Conservation (phyloP, 2,113 vertebrate species). For the Ahaetulla prasina region DNA sequence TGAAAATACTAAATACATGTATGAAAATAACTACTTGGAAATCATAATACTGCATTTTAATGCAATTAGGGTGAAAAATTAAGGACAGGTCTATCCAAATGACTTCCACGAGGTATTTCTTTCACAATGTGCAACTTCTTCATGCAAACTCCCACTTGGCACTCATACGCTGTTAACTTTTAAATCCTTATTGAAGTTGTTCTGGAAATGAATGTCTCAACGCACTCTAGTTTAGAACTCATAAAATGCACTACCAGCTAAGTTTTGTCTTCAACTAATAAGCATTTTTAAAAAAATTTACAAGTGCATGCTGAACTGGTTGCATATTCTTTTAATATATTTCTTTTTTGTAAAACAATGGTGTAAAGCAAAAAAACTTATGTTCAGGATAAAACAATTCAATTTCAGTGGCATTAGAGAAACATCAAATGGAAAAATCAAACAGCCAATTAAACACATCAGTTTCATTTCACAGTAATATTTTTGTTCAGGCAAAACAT, state of each 20-base stretch:
- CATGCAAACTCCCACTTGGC: not conserved
- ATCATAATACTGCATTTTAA: not conserved
- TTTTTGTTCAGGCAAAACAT: not conserved
- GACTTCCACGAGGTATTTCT: not conserved
- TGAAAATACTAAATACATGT: not conserved
- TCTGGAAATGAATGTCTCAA: not conserved
- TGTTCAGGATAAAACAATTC: not conserved
- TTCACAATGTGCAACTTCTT: not conserved
- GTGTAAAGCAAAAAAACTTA: not conserved
- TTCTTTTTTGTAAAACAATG: not conserved
- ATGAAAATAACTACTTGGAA: not conserved
- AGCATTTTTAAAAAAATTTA: not conserved
- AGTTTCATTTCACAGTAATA: not conserved
- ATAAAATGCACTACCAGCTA: not conserved
- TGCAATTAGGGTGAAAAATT: not conserved
- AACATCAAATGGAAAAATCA: not conserved
- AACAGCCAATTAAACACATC: not conserved
- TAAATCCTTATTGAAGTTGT: not conserved
- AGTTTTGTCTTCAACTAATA: not conserved
- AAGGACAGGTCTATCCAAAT: not conserved
- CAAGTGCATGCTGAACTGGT: not conserved
- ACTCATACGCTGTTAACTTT: not conserved
- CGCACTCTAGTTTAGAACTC: not conserved
- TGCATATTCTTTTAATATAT: not conserved
- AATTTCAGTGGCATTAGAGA: not conserved